Evolutionary conservation across 2,888 invertebrate species (phyloP), one percentile per base, ranked within the genome.

Genomic region (Heliconius aoede): DNA sequence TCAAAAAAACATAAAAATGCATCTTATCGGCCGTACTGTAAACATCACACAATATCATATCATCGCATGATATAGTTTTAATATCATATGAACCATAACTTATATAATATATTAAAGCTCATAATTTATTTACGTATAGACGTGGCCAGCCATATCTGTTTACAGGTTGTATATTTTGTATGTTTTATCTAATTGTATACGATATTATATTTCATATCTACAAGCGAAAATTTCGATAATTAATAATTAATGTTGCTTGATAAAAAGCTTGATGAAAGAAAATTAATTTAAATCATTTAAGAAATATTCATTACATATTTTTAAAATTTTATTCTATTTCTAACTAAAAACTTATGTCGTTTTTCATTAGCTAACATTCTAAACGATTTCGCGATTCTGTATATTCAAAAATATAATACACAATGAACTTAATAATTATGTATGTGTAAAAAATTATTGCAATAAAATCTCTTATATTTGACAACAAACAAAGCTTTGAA

Each of bases 11-110:
- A n/a, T n/a, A n/a, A n/a, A n/a, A n/a, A n/a, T n/a, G n/a, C n/a
- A n/a, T n/a, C n/a, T n/a, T n/a, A n/a, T n/a, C n/a, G n/a, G n/a
- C n/a, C n/a, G n/a, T n/a, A n/a, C n/a, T n/a, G n/a, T n/a, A 46
- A 40, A 28, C 65, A 62, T 21, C 40, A n/a, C 46, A 72, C 28
- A 46, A n/a, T n/a, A n/a, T n/a, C n/a, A n/a, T n/a, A n/a, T n/a
- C n/a, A n/a, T n/a, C n/a, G n/a, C n/a, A n/a, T n/a, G n/a, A n/a
- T n/a, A n/a, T n/a, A n/a, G 4, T 21, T 68, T 51, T 30, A 30
- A 4, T 32, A 64, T 64, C n/a, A n/a, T 36, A 36, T n/a, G n/a
- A 64, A 64, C 21, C 4, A 62, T 21, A 8, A 32, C 9, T 30
- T 21, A 62, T 62, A n/a, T 21, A n/a, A n/a, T n/a, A 21, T 30